Evolutionary conservation across 2,888 invertebrate genomes (phyloP).

Genomic region (Nomada ferruginata): DNA sequence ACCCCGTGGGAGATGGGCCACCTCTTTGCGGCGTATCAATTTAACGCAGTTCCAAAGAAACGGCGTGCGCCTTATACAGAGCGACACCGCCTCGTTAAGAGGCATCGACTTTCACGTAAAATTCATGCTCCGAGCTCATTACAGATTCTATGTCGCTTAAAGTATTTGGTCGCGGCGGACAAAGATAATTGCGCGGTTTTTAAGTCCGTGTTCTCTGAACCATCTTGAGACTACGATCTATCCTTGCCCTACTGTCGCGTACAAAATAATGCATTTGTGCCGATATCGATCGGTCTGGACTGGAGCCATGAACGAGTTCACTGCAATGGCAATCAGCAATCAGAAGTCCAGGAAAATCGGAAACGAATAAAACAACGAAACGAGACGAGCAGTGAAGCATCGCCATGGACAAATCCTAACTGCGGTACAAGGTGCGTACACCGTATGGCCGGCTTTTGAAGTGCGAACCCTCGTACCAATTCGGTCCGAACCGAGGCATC

Average conservation of each 20-base stretch:
- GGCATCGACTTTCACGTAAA: slow-evolving; percentile 40
- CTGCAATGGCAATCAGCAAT: background rate
- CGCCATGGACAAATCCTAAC: background rate
- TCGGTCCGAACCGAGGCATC: slow-evolving; percentile 24
- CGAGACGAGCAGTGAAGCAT: too few relatives aligned
- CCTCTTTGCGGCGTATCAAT: slow-evolving; percentile 56
- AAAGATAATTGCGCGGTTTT: slow-evolving; percentile 4
- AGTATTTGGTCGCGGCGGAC: slow-evolving; percentile 23
- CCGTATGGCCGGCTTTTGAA: background rate
- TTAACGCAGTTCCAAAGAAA: slow-evolving; percentile 54
- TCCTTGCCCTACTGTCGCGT: background rate
- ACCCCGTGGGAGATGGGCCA: slow-evolving; percentile 5
- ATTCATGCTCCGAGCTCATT: slow-evolving; percentile 48
- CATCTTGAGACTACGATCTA: slow-evolving; percentile 1
- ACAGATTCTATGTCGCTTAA: slow-evolving; percentile 46
- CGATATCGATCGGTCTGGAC: background rate
- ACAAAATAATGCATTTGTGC: background rate
- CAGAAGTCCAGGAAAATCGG: background rate
- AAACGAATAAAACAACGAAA: background rate
- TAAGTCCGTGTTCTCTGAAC: slow-evolving; percentile 1
- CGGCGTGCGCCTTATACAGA: slow-evolving; percentile 1
- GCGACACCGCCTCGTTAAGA: slow-evolving; percentile 18
- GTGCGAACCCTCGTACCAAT: slow-evolving; percentile 48
- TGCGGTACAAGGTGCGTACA: slow-evolving; percentile 3
- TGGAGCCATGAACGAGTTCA: background rate